These are phyloP conservation scores for Brachionus sp. DNA, from an alignment of 1,140 invertebrate species.

Conservation along the genomic window DNA sequence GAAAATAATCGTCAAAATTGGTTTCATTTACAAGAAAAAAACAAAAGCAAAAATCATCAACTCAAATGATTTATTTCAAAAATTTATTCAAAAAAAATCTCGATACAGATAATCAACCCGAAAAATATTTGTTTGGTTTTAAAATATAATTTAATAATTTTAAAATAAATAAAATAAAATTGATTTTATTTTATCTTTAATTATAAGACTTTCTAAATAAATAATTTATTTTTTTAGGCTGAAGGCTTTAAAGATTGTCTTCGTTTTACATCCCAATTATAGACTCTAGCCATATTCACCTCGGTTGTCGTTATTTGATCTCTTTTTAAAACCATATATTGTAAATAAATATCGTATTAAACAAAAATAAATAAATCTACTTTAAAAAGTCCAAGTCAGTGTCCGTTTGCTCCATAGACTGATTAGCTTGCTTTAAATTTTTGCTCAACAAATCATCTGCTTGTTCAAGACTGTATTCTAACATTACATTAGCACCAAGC, in stretches of 20 bases:
- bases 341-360: neutral
- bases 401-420: conserved; percentile 29
- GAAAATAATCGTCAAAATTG: conserved; percentile 36
- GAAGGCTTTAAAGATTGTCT: conserved; percentile 37
- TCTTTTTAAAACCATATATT: neutral
- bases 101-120: neutral
- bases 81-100: neutral
- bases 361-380: neutral
- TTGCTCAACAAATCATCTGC: conserved; percentile 38
- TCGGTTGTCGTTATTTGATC: conserved; percentile 46
- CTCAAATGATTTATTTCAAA: neutral
- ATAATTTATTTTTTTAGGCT: neutral
- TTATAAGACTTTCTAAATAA: neutral
- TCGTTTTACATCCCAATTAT: conserved; percentile 45
- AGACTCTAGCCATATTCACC: conserved; percentile 44
- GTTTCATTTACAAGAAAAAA: neutral
- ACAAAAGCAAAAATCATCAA: neutral
- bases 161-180: neutral
- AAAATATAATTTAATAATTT: neutral
- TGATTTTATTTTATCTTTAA: neutral
- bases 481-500: conserved; percentile 46
- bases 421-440: conserved; percentile 37
- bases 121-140: neutral
- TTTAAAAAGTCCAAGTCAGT: conserved; percentile 43
- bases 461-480: conserved; percentile 44